Conservation (phyloP, 2,797 vertebrate genomes). For the Mormyrus hasselquistii region DNA sequence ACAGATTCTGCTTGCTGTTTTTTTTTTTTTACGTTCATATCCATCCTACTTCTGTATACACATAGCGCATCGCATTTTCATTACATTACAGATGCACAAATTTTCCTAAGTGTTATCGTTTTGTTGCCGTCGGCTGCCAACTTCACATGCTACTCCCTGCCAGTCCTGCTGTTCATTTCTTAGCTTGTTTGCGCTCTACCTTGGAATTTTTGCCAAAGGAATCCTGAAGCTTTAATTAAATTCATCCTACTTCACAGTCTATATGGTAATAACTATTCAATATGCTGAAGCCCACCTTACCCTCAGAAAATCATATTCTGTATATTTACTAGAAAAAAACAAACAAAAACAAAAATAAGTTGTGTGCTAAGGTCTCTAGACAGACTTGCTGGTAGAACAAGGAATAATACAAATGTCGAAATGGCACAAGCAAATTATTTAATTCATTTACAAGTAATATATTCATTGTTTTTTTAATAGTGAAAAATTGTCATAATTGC, state of each 20-base stretch:
- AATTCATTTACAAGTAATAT: neutral
- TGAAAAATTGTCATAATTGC: neutral
- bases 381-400: neutral
- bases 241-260: conserved; percentile 78
- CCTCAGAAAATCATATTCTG: conserved; percentile 13
- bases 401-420: neutral
- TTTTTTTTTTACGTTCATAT: neutral
- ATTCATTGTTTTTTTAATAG: neutral
- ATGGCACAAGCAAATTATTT: neutral
- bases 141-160: conserved; percentile 65
- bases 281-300: conserved; percentile 41
- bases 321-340: conserved; percentile 11
- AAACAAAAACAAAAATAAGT: conserved; percentile 1
- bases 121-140: conserved; percentile 66
- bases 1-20: neutral
- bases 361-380: conserved; percentile 8
- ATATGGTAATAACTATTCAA: conserved; percentile 55
- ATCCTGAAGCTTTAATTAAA: conserved; percentile 98
- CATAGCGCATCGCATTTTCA: neutral
- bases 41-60: conserved; percentile 20
- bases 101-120: conserved; percentile 31
- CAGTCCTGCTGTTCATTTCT: conserved; percentile 91
- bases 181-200: conserved; percentile 75
- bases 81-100: conserved; percentile 25
- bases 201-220: conserved; percentile 92